Base-by-base conservation (phyloP, 2,888 invertebrate genomes). In the Tenthredo notha region DNA sequence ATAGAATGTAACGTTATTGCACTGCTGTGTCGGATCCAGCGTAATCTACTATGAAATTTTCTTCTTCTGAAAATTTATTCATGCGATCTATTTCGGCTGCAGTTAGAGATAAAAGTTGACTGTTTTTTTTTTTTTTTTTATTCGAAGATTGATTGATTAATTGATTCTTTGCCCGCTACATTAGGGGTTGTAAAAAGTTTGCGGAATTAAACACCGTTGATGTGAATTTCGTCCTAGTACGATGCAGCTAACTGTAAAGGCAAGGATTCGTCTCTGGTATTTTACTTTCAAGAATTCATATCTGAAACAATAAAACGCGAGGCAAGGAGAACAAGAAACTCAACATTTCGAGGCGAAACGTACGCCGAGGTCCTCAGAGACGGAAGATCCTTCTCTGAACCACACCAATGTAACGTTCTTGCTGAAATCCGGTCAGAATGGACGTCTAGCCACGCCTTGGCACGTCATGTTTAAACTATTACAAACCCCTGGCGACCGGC, bases 401-500 rank as follows among this genome's bases (percentile, higher is more conserved):
- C 29, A 25, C 50, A 77, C 47, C 61, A 1, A 40, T 61, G 67
- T 83, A 25, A 47, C 25, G 65, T 83, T 83, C 83, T 83, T 43
- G 83, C 67, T 83, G 83, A 65, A 83, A 83, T 67, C 83, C 83
- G 29, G 80, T 65, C 37, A 80, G 80, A 65, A 61, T 50, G 61
- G 70, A 61, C 83, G 47, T 67, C 50, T 29, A 65, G 54, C 72
- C 82, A 82, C 70, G 43, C 82, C 80, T 82, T 70, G 15, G 47
- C 47, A 40, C 82, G 37, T 85, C 82, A 82, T 80, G 86, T 88
- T 88, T 87, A 88, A 88, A 88, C 87, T 88, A 87, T 87, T 85
- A 86, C 87, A 86, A 87, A 82, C 87, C 88, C 87, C 87, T 72
- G 80, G 85, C 80, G 85, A 86, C 84, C 85, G 84, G 65, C 84